Evolutionary conservation across 2,888 invertebrate genomes (phyloP).

Genomic region (Brachypalpus laphriformis): DNA sequence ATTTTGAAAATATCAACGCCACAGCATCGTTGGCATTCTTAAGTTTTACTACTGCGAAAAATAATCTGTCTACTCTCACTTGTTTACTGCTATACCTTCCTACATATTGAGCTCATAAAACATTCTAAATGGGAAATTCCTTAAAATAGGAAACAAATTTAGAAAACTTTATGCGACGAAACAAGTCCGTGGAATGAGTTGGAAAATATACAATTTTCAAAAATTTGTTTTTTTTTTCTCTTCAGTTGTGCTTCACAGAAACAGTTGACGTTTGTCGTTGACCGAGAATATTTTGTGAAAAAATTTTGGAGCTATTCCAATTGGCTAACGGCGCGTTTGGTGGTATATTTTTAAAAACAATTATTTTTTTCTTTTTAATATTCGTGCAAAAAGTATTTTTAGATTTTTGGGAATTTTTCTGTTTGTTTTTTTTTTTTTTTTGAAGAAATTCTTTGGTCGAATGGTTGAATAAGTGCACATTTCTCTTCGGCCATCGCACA

Average conservation of each 20-base stretch:
- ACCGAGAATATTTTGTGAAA: slow-evolving; percentile 24
- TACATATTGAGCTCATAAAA: background rate
- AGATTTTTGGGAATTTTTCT: background rate
- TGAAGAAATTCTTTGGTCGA: background rate
- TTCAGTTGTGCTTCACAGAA: background rate
- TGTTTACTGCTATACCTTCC: background rate
- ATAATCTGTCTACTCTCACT: background rate
- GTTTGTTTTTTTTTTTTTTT: background rate
- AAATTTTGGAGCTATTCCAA: slow-evolving; percentile 26
- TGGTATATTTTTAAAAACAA: slow-evolving; percentile 21
- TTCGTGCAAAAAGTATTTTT: slow-evolving; percentile 30
- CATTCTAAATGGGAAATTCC: slow-evolving; percentile 12
- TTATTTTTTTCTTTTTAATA: slow-evolving; percentile 3
- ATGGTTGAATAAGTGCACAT: background rate
- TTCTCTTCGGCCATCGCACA: background rate
- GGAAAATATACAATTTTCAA: background rate
- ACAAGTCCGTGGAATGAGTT: background rate
- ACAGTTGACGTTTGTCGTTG: slow-evolving; percentile 16
- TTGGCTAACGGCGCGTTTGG: slow-evolving; percentile 25
- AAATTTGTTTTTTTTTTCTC: background rate
- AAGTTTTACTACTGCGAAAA: background rate
- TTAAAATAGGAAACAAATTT: slow-evolving; percentile 22
- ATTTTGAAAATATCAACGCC: background rate
- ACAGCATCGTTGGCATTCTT: background rate
- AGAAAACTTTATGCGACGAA: slow-evolving; percentile 7